Evolutionary conservation across 2,888 invertebrate genomes (phyloP).

Genomic region (Protula sp.): DNA sequence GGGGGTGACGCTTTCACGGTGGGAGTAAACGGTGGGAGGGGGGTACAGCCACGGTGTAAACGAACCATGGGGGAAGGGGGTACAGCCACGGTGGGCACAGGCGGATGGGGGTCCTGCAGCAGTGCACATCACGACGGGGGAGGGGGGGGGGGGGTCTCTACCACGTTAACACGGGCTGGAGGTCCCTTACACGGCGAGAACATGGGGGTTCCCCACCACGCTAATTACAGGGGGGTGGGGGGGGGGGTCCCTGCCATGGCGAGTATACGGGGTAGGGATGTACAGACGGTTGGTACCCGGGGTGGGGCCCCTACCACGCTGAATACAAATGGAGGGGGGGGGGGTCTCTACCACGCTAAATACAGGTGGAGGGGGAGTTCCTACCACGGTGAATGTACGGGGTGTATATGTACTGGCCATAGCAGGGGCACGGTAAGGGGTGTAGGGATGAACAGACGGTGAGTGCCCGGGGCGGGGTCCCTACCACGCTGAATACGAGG

Average conservation of each 20-base stretch:
- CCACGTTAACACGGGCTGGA: too few species aligned
- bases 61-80: conserved; percentile 89
- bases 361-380: conserved; percentile 80
- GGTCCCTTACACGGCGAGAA: too few species aligned
- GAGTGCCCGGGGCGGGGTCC: conserved; percentile 90
- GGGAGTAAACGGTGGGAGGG: conserved; percentile 87
- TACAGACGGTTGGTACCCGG: conserved; percentile 84
- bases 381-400: conserved; percentile 91
- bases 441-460: conserved; percentile 86
- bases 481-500: conserved; percentile 68
- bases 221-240: conserved; percentile 71
- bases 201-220: too few species aligned
- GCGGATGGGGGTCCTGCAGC: too few species aligned
- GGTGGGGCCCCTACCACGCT: too few species aligned
- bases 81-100: conserved; percentile 73
- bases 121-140: too few species aligned
- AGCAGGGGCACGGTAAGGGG: too few species aligned
- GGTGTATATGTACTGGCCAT: conserved; percentile 99
- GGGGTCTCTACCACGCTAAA: too few species aligned
- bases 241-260: conserved; percentile 99
- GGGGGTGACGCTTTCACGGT: too few species aligned
- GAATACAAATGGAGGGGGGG: too few species aligned
- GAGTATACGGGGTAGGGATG: conserved; percentile 91
- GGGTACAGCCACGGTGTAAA: conserved; percentile 99
- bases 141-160: too few species aligned